Evolutionary conservation across 2,888 invertebrate species (phyloP).

Genomic region (Syritta pipiens): DNA sequence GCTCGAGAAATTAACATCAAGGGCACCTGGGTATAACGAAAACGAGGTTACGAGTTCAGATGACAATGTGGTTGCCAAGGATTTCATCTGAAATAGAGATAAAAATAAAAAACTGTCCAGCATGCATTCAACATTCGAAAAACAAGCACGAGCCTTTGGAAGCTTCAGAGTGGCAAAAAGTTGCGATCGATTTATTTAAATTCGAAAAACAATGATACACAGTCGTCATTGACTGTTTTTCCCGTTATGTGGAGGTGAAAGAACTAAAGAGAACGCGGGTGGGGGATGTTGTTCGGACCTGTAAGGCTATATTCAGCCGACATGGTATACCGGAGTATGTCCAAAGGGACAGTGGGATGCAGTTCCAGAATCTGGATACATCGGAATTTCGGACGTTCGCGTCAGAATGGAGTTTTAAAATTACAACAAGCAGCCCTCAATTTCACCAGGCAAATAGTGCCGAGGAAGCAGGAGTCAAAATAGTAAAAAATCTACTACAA

Average conservation of each 20-base stretch:
- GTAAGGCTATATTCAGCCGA: background rate
- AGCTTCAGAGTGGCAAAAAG: conserved; percentile 14
- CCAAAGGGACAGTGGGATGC: conserved; percentile 3
- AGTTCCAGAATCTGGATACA: conserved; percentile 3
- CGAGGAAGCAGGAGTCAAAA: conserved; percentile 10
- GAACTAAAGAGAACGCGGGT: background rate
- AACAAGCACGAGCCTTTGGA: too few species aligned
- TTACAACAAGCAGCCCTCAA: conserved; percentile 4
- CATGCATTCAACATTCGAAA: background rate
- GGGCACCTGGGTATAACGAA: too few species aligned
- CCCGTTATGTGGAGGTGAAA: background rate
- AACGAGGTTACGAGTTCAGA: background rate
- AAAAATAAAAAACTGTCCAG: background rate
- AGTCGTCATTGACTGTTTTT: conserved; percentile 3
- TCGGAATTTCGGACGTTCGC: background rate
- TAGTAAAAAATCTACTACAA: conserved; percentile 1
- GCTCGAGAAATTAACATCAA: too few species aligned
- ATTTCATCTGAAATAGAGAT: background rate
- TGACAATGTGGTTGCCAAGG: background rate
- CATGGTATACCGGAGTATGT: background rate
- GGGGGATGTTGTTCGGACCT: background rate
- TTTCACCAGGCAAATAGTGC: conserved; percentile 1
- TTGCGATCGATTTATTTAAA: conserved; percentile 15
- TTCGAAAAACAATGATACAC: background rate
- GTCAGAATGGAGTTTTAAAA: conserved; percentile 2